phyloP scores from a whole-genome alignment of 2,888 invertebrate species.

The Scaptomyza caliginosa region DNA sequence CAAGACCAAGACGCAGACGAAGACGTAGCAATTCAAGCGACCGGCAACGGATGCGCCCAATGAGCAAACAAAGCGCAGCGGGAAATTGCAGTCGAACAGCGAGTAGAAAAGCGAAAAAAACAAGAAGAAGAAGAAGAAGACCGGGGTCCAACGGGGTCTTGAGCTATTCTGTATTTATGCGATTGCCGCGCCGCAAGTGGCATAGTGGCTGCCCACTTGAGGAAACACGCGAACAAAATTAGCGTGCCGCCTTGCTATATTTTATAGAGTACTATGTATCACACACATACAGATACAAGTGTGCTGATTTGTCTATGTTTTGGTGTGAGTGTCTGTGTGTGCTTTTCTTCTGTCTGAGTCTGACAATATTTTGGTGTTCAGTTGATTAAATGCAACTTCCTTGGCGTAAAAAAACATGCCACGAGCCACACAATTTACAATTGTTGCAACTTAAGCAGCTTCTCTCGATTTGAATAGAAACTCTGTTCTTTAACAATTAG shows the following conservation, averaged over 20 bases:
- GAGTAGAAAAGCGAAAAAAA: constrained; percentile 22
- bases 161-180: constrained; percentile 62
- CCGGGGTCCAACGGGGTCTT: constrained; percentile 2
- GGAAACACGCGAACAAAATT: constrained; percentile 78
- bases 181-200: constrained; percentile 75
- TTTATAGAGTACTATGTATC: constrained; percentile 44
- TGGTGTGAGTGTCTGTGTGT: constrained; percentile 7
- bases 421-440: constrained; percentile 27
- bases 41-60: constrained; percentile 79
- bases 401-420: constrained; percentile 35
- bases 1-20: constrained; percentile 27
- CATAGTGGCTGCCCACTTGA: constrained; percentile 77
- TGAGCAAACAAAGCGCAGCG: constrained; percentile 79
- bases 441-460: constrained; percentile 20
- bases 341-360: constrained; percentile 10
- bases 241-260: constrained; percentile 72
- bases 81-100: constrained; percentile 70
- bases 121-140: too few species aligned
- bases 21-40: constrained; percentile 15
- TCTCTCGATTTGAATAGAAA: constrained; percentile 16
- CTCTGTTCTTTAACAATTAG: not conserved
- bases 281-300: constrained; percentile 6
- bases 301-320: constrained; percentile 5
- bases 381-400: constrained; percentile 76
- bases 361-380: constrained; percentile 33